phyloP scores from a whole-genome alignment of 1,140 invertebrate species.

The Cecropterus lyciades region DNA sequence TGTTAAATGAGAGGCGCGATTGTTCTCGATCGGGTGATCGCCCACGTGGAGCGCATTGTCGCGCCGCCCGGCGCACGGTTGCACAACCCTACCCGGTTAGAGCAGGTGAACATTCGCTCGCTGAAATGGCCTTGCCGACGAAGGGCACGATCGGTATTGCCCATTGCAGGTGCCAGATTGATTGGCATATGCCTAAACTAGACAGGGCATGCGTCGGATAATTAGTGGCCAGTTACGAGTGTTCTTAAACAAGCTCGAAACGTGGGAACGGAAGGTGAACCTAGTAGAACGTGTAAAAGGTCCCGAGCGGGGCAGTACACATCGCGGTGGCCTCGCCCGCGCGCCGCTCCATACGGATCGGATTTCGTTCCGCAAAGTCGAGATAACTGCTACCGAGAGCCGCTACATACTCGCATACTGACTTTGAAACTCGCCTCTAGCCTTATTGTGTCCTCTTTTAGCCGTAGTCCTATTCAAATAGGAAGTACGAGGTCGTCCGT shows the following conservation, averaged over 20 bases:
- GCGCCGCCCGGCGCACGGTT: constrained; percentile 50
- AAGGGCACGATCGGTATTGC: constrained; percentile 50
- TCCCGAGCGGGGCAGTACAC: constrained; percentile 4
- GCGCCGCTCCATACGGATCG: constrained; percentile 69
- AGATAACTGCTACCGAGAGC: constrained; percentile 65
- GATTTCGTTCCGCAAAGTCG: constrained; percentile 80
- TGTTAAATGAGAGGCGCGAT: constrained; percentile 63
- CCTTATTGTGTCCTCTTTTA: constrained; percentile 69
- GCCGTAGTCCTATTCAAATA: constrained; percentile 63
- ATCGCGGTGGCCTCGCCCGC: constrained; percentile 63
- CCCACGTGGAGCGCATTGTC: constrained; percentile 61
- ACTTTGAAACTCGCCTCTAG: constrained; percentile 64
- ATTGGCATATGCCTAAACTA: neutral
- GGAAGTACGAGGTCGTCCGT: constrained; percentile 64
- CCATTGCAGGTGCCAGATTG: constrained; percentile 38
- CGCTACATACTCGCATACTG: constrained; percentile 58
- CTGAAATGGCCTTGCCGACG: constrained; percentile 56
- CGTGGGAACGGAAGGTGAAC: constrained; percentile 6
- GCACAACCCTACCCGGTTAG: constrained; percentile 59
- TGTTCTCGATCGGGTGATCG: constrained; percentile 67
- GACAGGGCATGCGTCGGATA: neutral
- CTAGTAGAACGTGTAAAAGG: constrained; percentile 32
- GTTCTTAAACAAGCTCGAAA: neutral
- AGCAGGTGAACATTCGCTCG: constrained; percentile 66
- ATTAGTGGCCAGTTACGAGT: neutral